Percentiles rank a stretch among this genome's conserved stretches.
phyloP scores from a whole-genome alignment of 2,113 vertebrate genomes.

The Phylloscopus trochiloides region DNA sequence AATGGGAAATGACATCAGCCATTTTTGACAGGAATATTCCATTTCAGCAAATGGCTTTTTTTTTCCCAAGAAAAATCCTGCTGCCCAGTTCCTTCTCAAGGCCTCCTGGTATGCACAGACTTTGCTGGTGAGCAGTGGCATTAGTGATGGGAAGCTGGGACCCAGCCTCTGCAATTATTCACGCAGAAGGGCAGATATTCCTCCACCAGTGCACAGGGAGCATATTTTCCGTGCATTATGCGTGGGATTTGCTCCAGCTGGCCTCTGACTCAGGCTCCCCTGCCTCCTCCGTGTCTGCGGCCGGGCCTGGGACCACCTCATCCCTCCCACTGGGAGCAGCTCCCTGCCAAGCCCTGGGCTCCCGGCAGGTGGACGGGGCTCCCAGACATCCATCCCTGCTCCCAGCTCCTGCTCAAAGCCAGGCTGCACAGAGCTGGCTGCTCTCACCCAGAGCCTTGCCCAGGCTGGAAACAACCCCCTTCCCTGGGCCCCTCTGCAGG shows the following conservation, averaged over 20 bases:
- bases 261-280: not conserved
- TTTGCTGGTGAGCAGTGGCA: not conserved
- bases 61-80: fast-evolving
- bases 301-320: not conserved
- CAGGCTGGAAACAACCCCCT: not conserved
- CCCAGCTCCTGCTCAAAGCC: not conserved
- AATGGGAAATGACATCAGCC: not conserved
- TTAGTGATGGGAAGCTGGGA: not conserved
- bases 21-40: not conserved
- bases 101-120: not conserved
- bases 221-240: constrained; percentile 26
- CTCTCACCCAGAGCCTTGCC: not conserved
- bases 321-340: not conserved
- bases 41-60: not conserved
- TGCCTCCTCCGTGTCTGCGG: constrained; percentile 17
- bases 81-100: not conserved
- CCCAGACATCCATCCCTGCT: not conserved
- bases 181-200: not conserved
- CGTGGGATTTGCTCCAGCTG: constrained; percentile 42
- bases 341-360: not conserved
- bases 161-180: not conserved
- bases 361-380: not conserved
- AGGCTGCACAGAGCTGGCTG: not conserved
- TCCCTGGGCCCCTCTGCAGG: not conserved
- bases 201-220: not conserved